These are phyloP conservation scores for Pitangus sulphuratus DNA, from an alignment of 2,797 vertebrate species.

Conservation along the genomic window DNA sequence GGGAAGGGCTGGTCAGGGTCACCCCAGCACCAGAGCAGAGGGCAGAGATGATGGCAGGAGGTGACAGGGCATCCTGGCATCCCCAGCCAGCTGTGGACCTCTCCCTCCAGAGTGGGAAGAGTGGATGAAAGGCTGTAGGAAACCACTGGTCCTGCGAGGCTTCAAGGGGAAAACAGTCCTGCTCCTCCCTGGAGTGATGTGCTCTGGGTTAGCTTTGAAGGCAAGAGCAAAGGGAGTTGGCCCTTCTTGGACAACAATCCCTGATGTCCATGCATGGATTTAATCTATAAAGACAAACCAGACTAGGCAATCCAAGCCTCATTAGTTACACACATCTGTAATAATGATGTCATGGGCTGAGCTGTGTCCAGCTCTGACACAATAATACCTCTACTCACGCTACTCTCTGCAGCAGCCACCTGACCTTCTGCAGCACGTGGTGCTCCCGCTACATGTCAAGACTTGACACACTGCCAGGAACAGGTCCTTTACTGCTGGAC, in stretches of 20 bases:
- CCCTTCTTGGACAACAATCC: background rate
- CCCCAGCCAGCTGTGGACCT: background rate
- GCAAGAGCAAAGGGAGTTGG: background rate
- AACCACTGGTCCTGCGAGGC: background rate
- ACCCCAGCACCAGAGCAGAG: background rate
- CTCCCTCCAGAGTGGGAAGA: fast-evolving
- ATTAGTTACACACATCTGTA: background rate
- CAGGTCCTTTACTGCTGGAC: background rate
- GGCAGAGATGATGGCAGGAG: background rate
- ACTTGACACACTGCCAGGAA: background rate
- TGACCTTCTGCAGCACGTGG: background rate
- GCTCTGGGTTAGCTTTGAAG: background rate
- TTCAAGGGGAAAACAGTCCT: fast-evolving
- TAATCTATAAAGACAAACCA: background rate
- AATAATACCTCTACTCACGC: background rate
- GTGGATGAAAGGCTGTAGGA: background rate
- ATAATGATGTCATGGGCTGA: background rate
- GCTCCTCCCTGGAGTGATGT: background rate
- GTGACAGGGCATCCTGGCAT: background rate
- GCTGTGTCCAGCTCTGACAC: background rate
- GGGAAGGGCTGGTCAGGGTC: background rate
- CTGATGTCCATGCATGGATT: background rate
- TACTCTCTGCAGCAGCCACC: background rate
- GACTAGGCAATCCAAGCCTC: background rate
- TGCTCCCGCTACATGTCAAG: background rate